These are phyloP conservation scores for Pentamera pediparva DNA, from an alignment of 53 echinoderm and acorn worm genomes.

Conservation along the genomic window DNA sequence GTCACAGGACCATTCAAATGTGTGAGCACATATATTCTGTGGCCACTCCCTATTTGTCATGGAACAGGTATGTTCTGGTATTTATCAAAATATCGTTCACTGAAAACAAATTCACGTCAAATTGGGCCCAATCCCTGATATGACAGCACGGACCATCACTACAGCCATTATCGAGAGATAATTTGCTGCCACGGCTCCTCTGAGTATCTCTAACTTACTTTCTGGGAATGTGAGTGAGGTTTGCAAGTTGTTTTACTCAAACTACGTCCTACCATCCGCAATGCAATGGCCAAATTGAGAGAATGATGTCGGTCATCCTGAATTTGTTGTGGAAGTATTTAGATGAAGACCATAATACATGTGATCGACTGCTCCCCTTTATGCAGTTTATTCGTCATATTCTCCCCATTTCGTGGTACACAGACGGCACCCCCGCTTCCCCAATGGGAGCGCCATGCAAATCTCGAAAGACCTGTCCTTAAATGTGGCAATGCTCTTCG, in stretches of 20 bases:
- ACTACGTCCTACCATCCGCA: slow-evolving; percentile 8
- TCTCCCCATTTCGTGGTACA: no score
- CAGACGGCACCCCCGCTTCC: no score
- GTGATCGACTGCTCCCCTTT: slow-evolving; percentile 33
- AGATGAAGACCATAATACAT: no score
- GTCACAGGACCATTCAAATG: no score
- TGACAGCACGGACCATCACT: slow-evolving; percentile 18
- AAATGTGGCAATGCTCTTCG: no score
- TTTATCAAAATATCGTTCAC: slow-evolving; percentile 41
- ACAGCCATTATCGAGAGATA: slow-evolving; percentile 4
- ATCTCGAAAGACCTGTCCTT: no score
- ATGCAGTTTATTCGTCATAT: slow-evolving; percentile 29
- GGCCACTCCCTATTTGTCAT: no score
- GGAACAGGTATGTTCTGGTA: slow-evolving; percentile 47
- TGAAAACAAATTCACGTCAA: slow-evolving; percentile 21
- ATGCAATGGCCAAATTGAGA: slow-evolving; percentile 5
- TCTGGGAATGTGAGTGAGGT: slow-evolving; percentile 5
- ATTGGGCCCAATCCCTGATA: slow-evolving; percentile 13
- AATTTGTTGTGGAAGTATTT: slow-evolving; percentile 22
- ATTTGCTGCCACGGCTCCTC: slow-evolving; percentile 2
- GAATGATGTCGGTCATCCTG: slow-evolving; percentile 34
- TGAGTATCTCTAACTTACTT: slow-evolving; percentile 20
- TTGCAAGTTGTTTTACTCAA: no score
- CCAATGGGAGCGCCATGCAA: no score
- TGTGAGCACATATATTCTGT: no score